A percentile compares a stretch with the other conserved stretches of the same genome.
Evolutionary conservation across 2,888 invertebrate species (phyloP).

Genomic region (Orthonevra nobilis): DNA sequence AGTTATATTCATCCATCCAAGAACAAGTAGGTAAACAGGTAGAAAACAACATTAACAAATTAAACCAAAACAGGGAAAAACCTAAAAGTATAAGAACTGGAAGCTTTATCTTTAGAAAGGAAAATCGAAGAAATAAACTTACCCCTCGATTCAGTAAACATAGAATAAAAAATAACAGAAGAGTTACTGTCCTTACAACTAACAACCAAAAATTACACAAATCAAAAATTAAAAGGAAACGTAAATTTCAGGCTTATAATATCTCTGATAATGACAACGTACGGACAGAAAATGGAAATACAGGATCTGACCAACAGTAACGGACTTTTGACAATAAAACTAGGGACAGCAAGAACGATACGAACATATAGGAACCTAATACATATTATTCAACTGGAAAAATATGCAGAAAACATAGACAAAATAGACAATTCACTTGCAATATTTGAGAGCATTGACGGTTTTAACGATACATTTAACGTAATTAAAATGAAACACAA

Average conservation of each 20-base stretch:
- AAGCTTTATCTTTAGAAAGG: conserved; percentile 41
- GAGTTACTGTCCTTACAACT: conserved; percentile 31
- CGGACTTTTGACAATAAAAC: not conserved
- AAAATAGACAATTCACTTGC: not conserved
- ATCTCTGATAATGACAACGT: too few relatives aligned
- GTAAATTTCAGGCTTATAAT: not conserved
- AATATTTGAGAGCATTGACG: not conserved
- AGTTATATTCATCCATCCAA: conserved; percentile 39
- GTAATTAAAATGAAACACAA: not conserved
- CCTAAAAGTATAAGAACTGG: conserved; percentile 4
- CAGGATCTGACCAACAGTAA: too few relatives aligned
- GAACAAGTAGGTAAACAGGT: conserved; percentile 8
- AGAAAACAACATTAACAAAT: conserved; percentile 9
- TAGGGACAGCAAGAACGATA: not conserved
- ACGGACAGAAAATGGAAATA: too few relatives aligned
- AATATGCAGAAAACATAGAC: not conserved
- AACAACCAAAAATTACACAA: conserved; percentile 61
- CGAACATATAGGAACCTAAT: not conserved
- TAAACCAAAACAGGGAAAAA: conserved; percentile 10
- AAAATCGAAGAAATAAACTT: conserved; percentile 38
- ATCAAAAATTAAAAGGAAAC: conserved; percentile 37
- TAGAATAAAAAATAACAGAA: conserved; percentile 19
- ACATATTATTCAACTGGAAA: not conserved
- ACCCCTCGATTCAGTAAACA: conserved; percentile 44
- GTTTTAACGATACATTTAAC: not conserved